These are phyloP conservation scores for Madoqua kirkii DNA, from an alignment of 2,113 vertebrate species.

Conservation along the genomic window DNA sequence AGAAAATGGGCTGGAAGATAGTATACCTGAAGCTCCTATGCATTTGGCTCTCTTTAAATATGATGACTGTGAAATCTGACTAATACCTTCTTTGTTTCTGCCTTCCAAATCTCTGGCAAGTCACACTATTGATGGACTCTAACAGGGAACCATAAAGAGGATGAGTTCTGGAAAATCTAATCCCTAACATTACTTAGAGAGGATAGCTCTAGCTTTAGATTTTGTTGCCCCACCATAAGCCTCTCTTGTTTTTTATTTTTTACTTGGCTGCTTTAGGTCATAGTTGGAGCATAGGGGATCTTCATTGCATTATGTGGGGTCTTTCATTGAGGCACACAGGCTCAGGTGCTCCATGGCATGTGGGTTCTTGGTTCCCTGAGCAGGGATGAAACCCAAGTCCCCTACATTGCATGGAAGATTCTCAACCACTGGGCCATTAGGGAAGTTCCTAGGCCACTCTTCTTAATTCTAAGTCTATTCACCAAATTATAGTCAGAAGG, in stretches of 20 bases:
- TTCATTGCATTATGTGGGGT: not conserved
- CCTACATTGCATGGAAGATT: not conserved
- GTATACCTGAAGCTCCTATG: not conserved
- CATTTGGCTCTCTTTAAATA: not conserved
- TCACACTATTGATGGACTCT: not conserved
- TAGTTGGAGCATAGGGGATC: not conserved
- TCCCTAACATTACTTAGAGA: not conserved
- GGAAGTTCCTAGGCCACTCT: not conserved
- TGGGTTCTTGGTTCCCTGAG: not conserved
- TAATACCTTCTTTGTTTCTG: not conserved
- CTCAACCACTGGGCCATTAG: not conserved
- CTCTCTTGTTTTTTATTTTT: not conserved
- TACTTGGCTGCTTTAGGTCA: not conserved
- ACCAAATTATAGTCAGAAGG: not conserved
- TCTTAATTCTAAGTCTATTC: not conserved
- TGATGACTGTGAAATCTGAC: not conserved
- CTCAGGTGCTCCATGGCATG: not conserved
- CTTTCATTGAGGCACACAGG: not conserved
- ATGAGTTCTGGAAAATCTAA: not conserved
- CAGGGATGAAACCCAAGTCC: not conserved
- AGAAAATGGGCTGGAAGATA: not conserved
- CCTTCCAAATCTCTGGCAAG: not conserved
- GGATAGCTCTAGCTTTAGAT: not conserved
- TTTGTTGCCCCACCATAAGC: not conserved
- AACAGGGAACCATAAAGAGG: not conserved